Conservation (phyloP, 2,888 invertebrate genomes). For the Melolontha melolontha region DNA sequence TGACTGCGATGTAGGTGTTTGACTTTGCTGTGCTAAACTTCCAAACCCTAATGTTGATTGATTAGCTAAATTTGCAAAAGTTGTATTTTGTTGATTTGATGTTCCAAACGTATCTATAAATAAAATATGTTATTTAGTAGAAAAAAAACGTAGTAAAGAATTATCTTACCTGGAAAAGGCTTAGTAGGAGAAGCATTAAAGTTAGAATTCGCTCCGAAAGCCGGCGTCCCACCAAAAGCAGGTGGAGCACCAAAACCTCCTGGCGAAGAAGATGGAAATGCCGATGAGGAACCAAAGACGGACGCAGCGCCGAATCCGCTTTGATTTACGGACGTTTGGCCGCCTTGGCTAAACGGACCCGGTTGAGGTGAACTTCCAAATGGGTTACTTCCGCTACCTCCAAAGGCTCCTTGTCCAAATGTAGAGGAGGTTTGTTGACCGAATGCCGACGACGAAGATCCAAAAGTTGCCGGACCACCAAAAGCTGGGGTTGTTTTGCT, state of each 20-base stretch:
- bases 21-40: conserved; percentile 71
- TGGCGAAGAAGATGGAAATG: conserved; percentile 53
- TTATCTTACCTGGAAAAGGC: conserved; percentile 21
- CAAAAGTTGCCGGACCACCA: conserved; percentile 45
- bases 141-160: not conserved
- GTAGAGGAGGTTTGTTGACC: conserved; percentile 38
- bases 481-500: conserved; percentile 45
- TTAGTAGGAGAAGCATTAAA: conserved; percentile 5
- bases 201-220: conserved; percentile 63
- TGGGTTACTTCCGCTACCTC: conserved; percentile 10
- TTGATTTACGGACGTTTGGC: conserved; percentile 17
- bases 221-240: conserved; percentile 65
- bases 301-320: conserved; percentile 42
- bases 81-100: conserved; percentile 68
- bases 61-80: conserved; percentile 74
- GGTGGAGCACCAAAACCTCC: conserved; percentile 61
- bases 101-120: conserved; percentile 66
- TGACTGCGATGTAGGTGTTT: conserved; percentile 58
- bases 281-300: conserved; percentile 44
- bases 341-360: conserved; percentile 40
- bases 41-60: conserved; percentile 76
- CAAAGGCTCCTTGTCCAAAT: conserved; percentile 41
- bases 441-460: conserved; percentile 13
- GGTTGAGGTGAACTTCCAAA: conserved; percentile 39
- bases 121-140: not conserved